A percentile compares a stretch with the other conserved stretches of the same genome.
These are phyloP conservation scores for Numenius phaeopus DNA, from an alignment of 2,797 vertebrate species.

Conservation along the genomic window DNA sequence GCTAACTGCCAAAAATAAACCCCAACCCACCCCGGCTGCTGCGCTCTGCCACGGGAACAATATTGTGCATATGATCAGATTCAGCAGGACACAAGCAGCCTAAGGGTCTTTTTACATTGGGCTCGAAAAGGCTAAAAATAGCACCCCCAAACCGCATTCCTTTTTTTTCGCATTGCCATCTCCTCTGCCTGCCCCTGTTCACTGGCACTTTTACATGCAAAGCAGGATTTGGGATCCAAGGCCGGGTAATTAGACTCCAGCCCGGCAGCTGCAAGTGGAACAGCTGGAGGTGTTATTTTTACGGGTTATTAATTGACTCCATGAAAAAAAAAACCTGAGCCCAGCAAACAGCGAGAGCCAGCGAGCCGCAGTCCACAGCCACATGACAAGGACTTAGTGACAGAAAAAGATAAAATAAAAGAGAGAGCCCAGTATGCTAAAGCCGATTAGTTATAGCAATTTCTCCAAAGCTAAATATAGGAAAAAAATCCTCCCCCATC, in stretches of 20 bases:
- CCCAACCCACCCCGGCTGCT: background rate
- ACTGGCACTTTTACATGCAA: constrained; percentile 8
- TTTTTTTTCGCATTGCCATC: background rate
- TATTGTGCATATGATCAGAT: constrained; percentile 12
- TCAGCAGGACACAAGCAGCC: constrained; percentile 45
- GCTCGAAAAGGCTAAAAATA: constrained; percentile 67
- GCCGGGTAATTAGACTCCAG: constrained; percentile 9
- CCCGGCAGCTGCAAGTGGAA: constrained; percentile 2
- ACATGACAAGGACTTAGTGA: constrained; percentile 40
- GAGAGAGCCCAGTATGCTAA: background rate
- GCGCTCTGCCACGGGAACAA: background rate
- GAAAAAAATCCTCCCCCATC: constrained; percentile 41
- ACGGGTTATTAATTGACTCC: constrained; percentile 39
- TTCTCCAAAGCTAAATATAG: constrained; percentile 57
- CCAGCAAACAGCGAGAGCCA: background rate
- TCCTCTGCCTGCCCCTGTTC: background rate
- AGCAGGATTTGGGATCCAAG: constrained; percentile 5
- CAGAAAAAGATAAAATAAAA: constrained; percentile 41
- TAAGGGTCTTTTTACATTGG: constrained; percentile 40
- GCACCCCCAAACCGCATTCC: background rate
- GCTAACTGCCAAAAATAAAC: constrained; percentile 35
- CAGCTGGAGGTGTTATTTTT: constrained; percentile 55
- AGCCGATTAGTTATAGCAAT: constrained; percentile 49
- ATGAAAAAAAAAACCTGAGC: background rate
- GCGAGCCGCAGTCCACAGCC: background rate